Percentiles rank a stretch among this genome's conserved stretches.
phyloP scores from a whole-genome alignment of 2,888 invertebrate species.

The Eledone cirrhosa region DNA sequence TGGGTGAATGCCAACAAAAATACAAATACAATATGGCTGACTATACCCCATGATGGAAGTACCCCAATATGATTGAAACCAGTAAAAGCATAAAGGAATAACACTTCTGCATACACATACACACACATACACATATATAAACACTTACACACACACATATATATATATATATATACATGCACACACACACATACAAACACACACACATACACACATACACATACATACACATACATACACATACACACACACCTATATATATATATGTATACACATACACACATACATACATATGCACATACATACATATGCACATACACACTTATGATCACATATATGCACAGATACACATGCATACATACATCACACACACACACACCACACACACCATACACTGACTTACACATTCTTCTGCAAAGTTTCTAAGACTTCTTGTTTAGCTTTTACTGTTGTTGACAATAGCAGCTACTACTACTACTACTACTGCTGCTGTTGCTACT shows the following conservation, averaged over 20 bases:
- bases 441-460: neutral
- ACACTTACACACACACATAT: neutral
- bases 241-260: too few relatives aligned
- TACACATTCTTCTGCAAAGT: neutral
- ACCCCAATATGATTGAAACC: too few relatives aligned
- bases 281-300: neutral
- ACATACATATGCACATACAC: neutral
- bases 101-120: too few relatives aligned
- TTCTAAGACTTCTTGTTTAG: neutral
- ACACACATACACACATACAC: conserved; percentile 2
- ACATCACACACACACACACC: too few relatives aligned
- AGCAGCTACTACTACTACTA: neutral
- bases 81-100: too few relatives aligned
- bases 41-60: too few relatives aligned
- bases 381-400: neutral
- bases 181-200: neutral
- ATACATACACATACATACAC: neutral
- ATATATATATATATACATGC: neutral
- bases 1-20: too few relatives aligned
- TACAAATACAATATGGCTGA: too few relatives aligned
- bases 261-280: too few relatives aligned
- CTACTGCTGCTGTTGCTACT: too few relatives aligned
- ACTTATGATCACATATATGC: too few relatives aligned
- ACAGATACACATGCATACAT: too few relatives aligned
- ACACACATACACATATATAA: neutral